phyloP scores from a whole-genome alignment of 1,140 invertebrate genomes.

The Zaprionus vittiger region DNA sequence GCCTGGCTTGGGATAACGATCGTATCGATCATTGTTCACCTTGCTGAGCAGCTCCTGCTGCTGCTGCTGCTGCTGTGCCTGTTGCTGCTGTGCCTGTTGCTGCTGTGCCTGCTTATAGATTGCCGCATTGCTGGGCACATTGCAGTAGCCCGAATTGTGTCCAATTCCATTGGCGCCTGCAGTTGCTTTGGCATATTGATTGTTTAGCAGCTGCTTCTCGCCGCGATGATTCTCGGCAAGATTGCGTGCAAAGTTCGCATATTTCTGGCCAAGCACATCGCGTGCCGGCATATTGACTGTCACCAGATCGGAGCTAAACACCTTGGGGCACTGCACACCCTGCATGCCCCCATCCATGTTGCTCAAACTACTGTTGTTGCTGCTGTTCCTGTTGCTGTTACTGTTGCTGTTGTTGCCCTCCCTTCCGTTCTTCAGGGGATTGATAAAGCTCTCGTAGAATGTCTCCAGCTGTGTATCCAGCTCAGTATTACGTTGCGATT shows the following conservation, averaged over 20 bases:
- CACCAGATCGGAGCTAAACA: conserved; percentile 90
- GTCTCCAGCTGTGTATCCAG: conserved; percentile 66
- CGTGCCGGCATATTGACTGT: conserved; percentile 92
- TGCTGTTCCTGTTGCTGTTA: neutral
- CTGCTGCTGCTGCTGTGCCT: conserved; percentile 3
- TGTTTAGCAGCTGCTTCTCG: conserved; percentile 76
- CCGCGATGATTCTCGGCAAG: conserved; percentile 79
- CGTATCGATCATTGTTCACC: conserved; percentile 75
- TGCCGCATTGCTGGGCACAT: conserved; percentile 65
- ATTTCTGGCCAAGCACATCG: conserved; percentile 88
- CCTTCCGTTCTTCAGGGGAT: conserved; percentile 49
- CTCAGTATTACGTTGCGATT: conserved; percentile 43
- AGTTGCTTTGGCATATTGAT: conserved; percentile 58
- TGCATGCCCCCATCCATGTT: conserved; percentile 79
- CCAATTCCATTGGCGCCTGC: conserved; percentile 46
- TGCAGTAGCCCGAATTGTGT: conserved; percentile 63
- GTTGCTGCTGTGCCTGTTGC: conserved; percentile 39
- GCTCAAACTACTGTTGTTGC: neutral
- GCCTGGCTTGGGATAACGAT: conserved; percentile 85
- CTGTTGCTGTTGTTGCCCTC: neutral
- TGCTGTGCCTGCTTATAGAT: conserved; percentile 60
- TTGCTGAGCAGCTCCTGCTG: conserved; percentile 66
- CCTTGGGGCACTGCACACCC: conserved; percentile 89
- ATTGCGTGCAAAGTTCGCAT: conserved; percentile 86
- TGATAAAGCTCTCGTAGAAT: conserved; percentile 76